Evolutionary conservation across 1,140 invertebrate genomes (phyloP).

Genomic region (Anoplolepis gracilipes): DNA sequence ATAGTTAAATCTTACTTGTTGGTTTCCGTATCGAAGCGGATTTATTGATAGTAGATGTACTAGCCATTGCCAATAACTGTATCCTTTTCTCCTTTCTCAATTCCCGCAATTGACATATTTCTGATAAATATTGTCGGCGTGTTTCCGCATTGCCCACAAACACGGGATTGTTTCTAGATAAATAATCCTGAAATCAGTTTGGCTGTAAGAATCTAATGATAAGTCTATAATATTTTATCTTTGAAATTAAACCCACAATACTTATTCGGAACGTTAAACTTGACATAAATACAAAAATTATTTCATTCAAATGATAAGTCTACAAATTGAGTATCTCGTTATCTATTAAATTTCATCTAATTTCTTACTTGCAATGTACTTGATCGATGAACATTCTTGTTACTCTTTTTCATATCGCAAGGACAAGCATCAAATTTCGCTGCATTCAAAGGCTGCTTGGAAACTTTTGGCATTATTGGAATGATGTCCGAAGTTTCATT

Average conservation of each 20-base stretch:
- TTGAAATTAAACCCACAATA: background rate
- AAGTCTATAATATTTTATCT: background rate
- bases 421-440: constrained; percentile 67
- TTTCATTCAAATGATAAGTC: background rate
- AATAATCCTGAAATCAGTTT: constrained; percentile 80
- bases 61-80: constrained; percentile 81
- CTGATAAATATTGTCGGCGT: constrained; percentile 81
- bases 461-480: constrained; percentile 46
- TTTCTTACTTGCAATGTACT: constrained; percentile 76
- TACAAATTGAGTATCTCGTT: background rate
- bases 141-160: constrained; percentile 83
- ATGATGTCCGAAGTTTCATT: constrained; percentile 24
- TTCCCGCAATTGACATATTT: constrained; percentile 81
- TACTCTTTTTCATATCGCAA: constrained; percentile 68
- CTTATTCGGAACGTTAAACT: background rate
- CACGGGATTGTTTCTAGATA: constrained; percentile 82
- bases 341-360: background rate
- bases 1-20: constrained; percentile 70
- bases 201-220: background rate
- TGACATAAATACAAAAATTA: background rate
- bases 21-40: constrained; percentile 66
- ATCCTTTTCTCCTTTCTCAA: constrained; percentile 81
- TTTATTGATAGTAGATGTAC: constrained; percentile 72
- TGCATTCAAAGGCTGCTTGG: constrained; percentile 42
- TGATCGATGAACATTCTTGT: constrained; percentile 56